A percentile compares a stretch with the other conserved stretches of the same genome.
phyloP scores from a whole-genome alignment of 2,113 vertebrate species.

The Eonycteris spelaea region DNA sequence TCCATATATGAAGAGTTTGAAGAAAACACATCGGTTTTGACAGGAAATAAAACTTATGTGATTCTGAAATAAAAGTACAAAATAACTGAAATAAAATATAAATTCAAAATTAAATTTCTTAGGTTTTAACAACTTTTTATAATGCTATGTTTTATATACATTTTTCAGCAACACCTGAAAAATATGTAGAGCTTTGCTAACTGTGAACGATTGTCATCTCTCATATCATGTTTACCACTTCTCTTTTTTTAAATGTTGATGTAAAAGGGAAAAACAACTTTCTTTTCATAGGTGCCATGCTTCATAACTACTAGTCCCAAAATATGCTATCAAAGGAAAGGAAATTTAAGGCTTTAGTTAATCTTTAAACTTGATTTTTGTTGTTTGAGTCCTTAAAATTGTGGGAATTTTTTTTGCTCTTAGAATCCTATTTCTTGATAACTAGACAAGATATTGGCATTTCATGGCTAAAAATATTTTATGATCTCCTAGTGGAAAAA shows the following conservation, averaged over 20 bases:
- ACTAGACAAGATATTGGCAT: neutral
- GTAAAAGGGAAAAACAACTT: neutral
- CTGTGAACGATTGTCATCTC: neutral
- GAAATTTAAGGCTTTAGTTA: neutral
- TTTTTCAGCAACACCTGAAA: neutral
- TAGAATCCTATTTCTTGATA: neutral
- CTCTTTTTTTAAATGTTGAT: neutral
- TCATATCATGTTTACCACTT: neutral
- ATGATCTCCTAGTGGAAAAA: neutral
- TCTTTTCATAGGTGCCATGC: neutral
- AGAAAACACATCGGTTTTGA: neutral
- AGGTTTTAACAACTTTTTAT: conserved; percentile 33
- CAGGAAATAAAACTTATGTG: neutral
- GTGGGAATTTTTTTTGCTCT: neutral
- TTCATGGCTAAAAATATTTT: neutral
- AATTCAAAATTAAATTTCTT: conserved; percentile 17
- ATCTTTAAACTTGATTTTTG: neutral
- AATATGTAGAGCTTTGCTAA: neutral
- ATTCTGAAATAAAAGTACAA: neutral
- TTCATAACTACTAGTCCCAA: neutral
- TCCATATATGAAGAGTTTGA: neutral
- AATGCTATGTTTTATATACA: neutral
- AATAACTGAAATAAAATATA: conserved; percentile 11
- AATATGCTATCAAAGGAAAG: neutral
- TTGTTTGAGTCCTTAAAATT: neutral